Conservation (phyloP, 37 sponge, comb jelly and placozoan species). For the Dysidea cf. avara region DNA sequence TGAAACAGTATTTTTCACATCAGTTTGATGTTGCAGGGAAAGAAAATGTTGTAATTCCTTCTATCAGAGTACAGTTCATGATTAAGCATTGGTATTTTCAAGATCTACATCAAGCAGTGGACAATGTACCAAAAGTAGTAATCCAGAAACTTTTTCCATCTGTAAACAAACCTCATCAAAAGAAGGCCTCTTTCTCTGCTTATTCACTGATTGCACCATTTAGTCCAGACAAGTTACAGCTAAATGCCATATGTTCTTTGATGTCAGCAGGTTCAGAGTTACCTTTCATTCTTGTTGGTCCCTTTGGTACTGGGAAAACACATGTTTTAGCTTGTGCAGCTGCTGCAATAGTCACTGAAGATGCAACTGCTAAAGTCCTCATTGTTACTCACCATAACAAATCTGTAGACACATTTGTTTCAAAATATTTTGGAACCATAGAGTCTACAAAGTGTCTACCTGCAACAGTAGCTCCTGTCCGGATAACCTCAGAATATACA, state of each 20-base stretch:
- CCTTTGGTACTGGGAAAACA: slow-evolving; percentile 84
- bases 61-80: slow-evolving; percentile 31
- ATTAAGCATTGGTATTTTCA: slow-evolving; percentile 68
- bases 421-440: slow-evolving; percentile 48
- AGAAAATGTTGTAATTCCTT: neutral
- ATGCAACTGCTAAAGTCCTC: slow-evolving; percentile 21
- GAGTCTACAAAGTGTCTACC: neutral
- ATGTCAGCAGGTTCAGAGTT: slow-evolving; percentile 13
- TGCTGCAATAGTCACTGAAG: neutral
- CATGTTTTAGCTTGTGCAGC: slow-evolving; percentile 60
- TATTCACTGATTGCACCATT: neutral
- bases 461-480: neutral
- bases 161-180: neutral
- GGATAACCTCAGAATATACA: neutral
- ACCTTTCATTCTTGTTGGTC: slow-evolving; percentile 58
- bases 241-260: slow-evolving; percentile 19
- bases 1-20: neutral
- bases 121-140: slow-evolving; percentile 5
- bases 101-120: slow-evolving; percentile 34
- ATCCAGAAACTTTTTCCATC: slow-evolving; percentile 34
- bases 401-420: slow-evolving; percentile 48
- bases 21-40: neutral
- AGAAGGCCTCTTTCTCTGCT: neutral
- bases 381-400: slow-evolving; percentile 70
- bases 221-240: slow-evolving; percentile 14